Base-by-base conservation (phyloP, 2,888 invertebrate genomes). In the Tachina lurida region DNA sequence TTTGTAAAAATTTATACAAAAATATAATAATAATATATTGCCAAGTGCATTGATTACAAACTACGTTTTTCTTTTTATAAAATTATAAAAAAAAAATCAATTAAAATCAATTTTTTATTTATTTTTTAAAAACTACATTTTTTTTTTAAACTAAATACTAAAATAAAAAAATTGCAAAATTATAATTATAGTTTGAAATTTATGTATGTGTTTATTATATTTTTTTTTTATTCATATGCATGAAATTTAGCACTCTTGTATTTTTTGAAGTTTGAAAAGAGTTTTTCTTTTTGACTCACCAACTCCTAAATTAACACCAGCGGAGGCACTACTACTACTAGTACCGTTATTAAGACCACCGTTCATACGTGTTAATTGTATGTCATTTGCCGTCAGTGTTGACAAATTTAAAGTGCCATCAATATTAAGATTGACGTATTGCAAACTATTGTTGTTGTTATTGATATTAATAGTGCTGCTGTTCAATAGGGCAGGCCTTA, bases 291-390 rank as follows among this genome's bases (percentile, higher is more conserved):
- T 71, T 56, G 75, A 86, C 85, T 86, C 85, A 86, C 85, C 85
- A 78, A 86, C 78, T 74, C 63, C 77, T 74, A 82, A 75, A 78
- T 85, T 78, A 82, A 85, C 49, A 71, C 77, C 82, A 60, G 82
- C 89, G 92, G 93, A 89, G 92, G 93, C 93, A 93, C 92, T 93
- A 93, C 93, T 92, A 93, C 93, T 93, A 91, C 93, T 94, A 88
- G 89, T 89, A 86, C 89, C 88, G 75, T 90, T 89, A 88, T 90
- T 91, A 73, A 91, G 88, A 88, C 91, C 91, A 93, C 82, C 82
- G 85, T 94, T 94, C 93, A 93, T 91, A 89, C 91, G 92, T 89
- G 73, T 82, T 79, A 82, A 86, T 86, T 86, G 85, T 82, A 82
- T 39, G 22, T 75, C 85, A 86, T 86, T 86, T 78, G 82, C 78